Evolutionary conservation across 1,140 invertebrate species (phyloP), one percentile per base, ranked within the genome.

Genomic region (Platyscapa corneri): DNA sequence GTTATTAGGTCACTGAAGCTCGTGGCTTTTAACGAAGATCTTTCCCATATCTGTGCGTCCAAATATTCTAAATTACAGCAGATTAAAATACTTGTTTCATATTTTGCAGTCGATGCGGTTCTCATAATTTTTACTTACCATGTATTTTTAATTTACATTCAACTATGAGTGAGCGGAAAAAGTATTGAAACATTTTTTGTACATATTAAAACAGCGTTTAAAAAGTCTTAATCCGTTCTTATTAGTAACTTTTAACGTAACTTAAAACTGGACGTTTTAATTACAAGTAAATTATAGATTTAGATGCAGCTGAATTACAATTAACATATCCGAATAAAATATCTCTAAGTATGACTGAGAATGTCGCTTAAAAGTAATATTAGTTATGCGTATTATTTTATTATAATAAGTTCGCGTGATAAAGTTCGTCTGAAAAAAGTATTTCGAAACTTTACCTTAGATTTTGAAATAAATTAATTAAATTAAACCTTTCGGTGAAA

Each of bases 11-110:
- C 72, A 49, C 53, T 34, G 34, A 20, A 39, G 56, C 3, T 32
- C 23, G 12, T 5, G 16, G 76, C 7, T 3, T 16, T 27, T 42
- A 74, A 74, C 64, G 65, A 42, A 84, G 23, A 27, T 46, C 39
- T 70, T 74, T 64, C 65, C n/a, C 49, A 72, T 42, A 49, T 84
- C n/a, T 84, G 46, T 65, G 56, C 53, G 34, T 34, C 34, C 16
- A 53, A 8, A 72, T 56, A 80, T 85, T 75, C 70, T 49, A 64
- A 80, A 81, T 81, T 81, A 79, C 37, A 42, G 70, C 49, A 23
- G 67, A 85, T 74, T 75, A 79, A 78, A 84, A 79, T 79, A 72
- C 75, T 79, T 84, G 46, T 74, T 82, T 82, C 20, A 83, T 83
- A 84, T 78, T 53, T 84, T 84, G 83, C 78, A 56, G 30, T 37